phyloP scores from a whole-genome alignment of 2,888 invertebrate species.

The Oligia latruncula region DNA sequence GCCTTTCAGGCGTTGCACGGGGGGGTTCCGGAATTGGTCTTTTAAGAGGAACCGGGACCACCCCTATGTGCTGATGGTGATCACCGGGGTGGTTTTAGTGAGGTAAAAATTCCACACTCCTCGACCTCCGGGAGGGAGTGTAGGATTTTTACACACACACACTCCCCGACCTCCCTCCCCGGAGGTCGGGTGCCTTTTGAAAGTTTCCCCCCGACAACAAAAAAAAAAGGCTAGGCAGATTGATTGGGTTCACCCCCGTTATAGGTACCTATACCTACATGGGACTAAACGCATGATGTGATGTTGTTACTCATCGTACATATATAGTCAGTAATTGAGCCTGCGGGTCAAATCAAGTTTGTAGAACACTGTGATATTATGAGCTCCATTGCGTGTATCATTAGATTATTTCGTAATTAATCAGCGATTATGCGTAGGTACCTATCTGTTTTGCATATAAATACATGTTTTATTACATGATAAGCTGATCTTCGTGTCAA shows the following conservation, averaged over 20 bases:
- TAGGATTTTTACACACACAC: too few species aligned
- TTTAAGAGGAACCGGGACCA: too few species aligned
- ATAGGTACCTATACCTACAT: not conserved
- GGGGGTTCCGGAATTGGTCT: too few species aligned
- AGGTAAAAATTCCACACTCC: too few species aligned
- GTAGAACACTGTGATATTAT: constrained; percentile 35
- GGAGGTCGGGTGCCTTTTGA: too few species aligned
- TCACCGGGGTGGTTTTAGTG: too few species aligned
- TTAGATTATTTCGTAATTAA: constrained; percentile 48
- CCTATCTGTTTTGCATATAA: constrained; percentile 50
- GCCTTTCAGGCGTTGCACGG: too few species aligned
- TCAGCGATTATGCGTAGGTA: constrained; percentile 38
- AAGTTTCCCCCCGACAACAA: too few species aligned
- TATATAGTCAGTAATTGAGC: constrained; percentile 16
- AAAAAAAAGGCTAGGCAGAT: not conserved
- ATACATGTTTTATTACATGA: constrained; percentile 33
- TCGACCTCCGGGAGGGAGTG: too few species aligned
- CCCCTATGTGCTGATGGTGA: too few species aligned
- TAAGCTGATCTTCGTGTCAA: constrained; percentile 42
- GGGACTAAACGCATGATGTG: not conserved
- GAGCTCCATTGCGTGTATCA: constrained; percentile 24
- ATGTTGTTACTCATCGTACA: not conserved
- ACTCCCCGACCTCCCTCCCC: too few species aligned
- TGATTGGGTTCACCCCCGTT: not conserved
- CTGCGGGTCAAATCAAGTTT: constrained; percentile 49